These are phyloP conservation scores for Pachypanchax playfairii DNA, from an alignment of 2,113 vertebrate species.

Conservation along the genomic window DNA sequence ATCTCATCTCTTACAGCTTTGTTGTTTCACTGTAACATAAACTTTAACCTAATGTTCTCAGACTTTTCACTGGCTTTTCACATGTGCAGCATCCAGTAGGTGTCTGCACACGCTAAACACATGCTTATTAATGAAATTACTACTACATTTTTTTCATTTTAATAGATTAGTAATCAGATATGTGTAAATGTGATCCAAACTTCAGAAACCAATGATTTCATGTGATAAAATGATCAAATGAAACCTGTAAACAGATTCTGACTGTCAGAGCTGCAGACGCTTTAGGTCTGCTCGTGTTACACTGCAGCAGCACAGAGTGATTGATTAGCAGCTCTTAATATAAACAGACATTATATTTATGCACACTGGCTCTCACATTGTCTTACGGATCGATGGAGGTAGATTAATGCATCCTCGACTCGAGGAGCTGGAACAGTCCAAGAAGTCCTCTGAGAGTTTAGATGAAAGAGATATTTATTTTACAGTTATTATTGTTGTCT, in stretches of 20 bases:
- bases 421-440: conserved; percentile 32
- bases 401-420: conserved; percentile 52
- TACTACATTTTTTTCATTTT: no score
- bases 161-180: no score
- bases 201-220: no score
- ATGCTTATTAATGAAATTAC: no score
- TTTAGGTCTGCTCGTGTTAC: conserved; percentile 28
- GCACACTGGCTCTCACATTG: conserved; percentile 20
- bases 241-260: conserved; percentile 6
- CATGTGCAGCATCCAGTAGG: no score
- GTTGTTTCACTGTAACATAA: no score
- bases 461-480: conserved; percentile 28
- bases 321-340: conserved; percentile 51
- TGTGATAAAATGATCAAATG: no score
- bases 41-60: no score
- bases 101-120: no score
- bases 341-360: conserved; percentile 52
- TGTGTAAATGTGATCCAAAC: no score
- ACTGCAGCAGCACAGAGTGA: conserved; percentile 30
- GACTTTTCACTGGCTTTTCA: no score
- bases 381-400: conserved; percentile 33
- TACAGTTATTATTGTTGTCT: conserved; percentile 14
- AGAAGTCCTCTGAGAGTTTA: conserved; percentile 32
- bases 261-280: conserved; percentile 8
- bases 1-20: no score